A percentile compares a stretch with the other conserved stretches of the same genome.
Evolutionary conservation across 2,888 invertebrate genomes (phyloP).

Genomic region (Apocheima hispidaria): DNA sequence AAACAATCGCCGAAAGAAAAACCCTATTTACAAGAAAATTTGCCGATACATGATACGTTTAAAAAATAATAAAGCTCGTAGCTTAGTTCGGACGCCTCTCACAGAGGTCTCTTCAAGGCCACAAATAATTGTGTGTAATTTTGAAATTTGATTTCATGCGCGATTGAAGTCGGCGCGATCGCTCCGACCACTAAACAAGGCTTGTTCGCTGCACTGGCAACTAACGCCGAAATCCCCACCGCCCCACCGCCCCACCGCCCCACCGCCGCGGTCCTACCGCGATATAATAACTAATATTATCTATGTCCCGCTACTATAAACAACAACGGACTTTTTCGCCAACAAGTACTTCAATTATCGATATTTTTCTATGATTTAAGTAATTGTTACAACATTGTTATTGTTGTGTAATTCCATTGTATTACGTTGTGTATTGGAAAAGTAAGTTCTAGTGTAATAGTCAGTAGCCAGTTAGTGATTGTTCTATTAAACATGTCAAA

Average conservation of each 20-base stretch:
- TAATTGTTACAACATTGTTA: too few relatives aligned
- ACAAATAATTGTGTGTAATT: constrained; percentile 55
- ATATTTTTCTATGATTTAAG: background rate
- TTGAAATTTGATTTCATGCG: constrained; percentile 44
- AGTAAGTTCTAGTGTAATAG: too few relatives aligned
- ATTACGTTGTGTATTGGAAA: too few relatives aligned
- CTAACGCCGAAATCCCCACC: constrained; percentile 40
- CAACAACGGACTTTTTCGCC: background rate
- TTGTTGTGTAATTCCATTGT: too few relatives aligned
- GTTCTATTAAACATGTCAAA: background rate
- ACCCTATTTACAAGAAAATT: constrained; percentile 38
- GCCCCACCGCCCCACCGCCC: too few relatives aligned
- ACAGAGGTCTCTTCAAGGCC: constrained; percentile 60
- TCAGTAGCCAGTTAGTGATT: too few relatives aligned
- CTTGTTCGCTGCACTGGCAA: constrained; percentile 20
- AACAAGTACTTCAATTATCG: background rate
- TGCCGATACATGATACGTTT: constrained; percentile 31
- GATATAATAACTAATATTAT: constrained; percentile 41
- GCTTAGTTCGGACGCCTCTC: constrained; percentile 54
- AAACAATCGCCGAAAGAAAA: constrained; percentile 31
- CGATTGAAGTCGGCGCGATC: constrained; percentile 15
- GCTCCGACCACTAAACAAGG: constrained; percentile 4
- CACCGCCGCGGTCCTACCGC: constrained; percentile 51
- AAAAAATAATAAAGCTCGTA: constrained; percentile 63
- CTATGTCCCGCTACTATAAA: constrained; percentile 27